These are phyloP conservation scores for Uria lomvia DNA, from an alignment of 2,113 vertebrate genomes.

Conservation along the genomic window DNA sequence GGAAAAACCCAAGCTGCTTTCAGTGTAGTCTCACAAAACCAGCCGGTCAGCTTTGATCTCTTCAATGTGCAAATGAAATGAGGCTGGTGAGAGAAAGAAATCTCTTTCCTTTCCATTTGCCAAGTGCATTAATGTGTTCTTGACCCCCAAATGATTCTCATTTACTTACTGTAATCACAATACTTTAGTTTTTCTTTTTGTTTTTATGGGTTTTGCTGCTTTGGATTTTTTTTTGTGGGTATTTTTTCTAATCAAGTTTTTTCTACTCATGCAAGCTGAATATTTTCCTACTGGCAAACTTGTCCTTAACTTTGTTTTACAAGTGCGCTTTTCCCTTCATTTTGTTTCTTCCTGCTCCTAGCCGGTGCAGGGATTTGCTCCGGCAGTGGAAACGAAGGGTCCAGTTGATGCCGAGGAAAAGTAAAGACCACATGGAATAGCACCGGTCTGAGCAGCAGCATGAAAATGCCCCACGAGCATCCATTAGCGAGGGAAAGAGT, in stretches of 20 bases:
- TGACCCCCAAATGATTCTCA: background rate
- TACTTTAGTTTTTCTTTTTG: background rate
- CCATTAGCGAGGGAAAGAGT: background rate
- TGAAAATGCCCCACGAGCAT: background rate
- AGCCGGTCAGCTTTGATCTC: background rate
- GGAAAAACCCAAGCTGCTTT: background rate
- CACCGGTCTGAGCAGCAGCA: background rate
- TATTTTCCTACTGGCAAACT: background rate
- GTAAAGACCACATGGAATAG: background rate
- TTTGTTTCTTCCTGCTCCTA: background rate
- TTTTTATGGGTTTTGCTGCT: background rate
- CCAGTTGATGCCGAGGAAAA: background rate
- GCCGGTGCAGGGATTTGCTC: background rate
- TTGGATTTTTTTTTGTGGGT: background rate
- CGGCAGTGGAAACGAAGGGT: fast-evolving
- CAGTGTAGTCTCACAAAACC: background rate
- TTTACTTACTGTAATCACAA: background rate
- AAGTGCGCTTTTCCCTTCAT: background rate
- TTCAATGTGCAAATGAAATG: background rate
- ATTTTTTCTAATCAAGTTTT: background rate
- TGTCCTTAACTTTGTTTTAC: background rate
- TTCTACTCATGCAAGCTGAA: background rate
- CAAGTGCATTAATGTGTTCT: background rate
- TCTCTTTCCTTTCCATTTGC: background rate
- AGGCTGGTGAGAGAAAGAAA: background rate